A percentile compares a stretch with the other conserved stretches of the same genome.
These are phyloP conservation scores for Pollachius pollachius DNA, from an alignment of 2,113 vertebrate species.

Conservation along the genomic window DNA sequence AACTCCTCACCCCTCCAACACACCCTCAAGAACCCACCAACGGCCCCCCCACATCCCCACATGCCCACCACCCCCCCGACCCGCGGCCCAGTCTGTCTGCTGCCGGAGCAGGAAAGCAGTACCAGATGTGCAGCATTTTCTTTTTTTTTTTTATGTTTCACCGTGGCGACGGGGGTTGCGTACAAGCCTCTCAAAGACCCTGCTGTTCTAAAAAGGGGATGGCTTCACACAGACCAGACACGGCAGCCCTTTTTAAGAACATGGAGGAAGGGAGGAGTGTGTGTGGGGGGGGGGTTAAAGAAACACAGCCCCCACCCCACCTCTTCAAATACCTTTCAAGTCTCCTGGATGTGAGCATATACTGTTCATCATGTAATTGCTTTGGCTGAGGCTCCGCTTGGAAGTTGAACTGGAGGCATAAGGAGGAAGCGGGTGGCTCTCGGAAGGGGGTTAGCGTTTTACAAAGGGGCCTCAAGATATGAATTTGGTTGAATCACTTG, in stretches of 20 bases:
- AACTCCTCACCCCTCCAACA: constrained; percentile 13
- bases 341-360: constrained; percentile 43
- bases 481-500: neutral
- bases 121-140: constrained; percentile 62
- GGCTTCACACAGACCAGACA: constrained; percentile 60
- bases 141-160: neutral
- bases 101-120: constrained; percentile 57
- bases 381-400: constrained; percentile 17
- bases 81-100: constrained; percentile 40
- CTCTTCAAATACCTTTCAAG: constrained; percentile 50
- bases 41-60: constrained; percentile 19
- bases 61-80: constrained; percentile 21
- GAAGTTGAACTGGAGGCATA: neutral
- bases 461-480: constrained; percentile 3
- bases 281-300: constrained; percentile 7
- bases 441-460: neutral
- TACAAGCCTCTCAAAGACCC: constrained; percentile 42
- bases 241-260: constrained; percentile 51
- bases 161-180: constrained; percentile 10
- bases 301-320: neutral
- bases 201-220: constrained; percentile 50
- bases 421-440: neutral
- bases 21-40: constrained; percentile 9
- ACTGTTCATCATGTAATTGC: constrained; percentile 32
- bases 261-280: constrained; percentile 26